phyloP scores from a whole-genome alignment of 2,797 vertebrate genomes.

The Alectoris magna region DNA sequence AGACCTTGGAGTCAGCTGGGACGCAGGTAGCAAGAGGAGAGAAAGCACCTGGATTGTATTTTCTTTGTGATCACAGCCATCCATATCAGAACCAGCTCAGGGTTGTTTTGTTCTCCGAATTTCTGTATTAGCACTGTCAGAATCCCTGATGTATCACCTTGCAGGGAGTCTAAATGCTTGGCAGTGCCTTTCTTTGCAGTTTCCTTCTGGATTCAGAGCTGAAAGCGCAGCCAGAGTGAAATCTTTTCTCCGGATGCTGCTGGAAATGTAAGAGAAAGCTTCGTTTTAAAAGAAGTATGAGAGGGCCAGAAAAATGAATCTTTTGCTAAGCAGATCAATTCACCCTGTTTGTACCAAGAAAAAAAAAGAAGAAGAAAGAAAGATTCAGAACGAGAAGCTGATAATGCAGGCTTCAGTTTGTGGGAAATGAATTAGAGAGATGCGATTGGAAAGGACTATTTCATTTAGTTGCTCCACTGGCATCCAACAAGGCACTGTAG shows the following conservation, averaged over 20 bases:
- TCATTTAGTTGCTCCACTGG: slow-evolving; percentile 73
- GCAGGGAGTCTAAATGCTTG: slow-evolving; percentile 51
- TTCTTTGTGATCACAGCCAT: slow-evolving; percentile 9
- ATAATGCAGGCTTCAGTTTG: slow-evolving; percentile 61
- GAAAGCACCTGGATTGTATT: background rate
- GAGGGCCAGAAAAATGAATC: slow-evolving; percentile 55
- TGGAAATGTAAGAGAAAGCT: slow-evolving; percentile 48
- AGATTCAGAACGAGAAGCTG: slow-evolving; percentile 54
- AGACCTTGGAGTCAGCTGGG: background rate
- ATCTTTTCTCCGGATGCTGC: slow-evolving; percentile 51
- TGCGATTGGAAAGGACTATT: slow-evolving; percentile 36
- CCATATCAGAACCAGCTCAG: background rate
- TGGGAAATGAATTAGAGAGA: slow-evolving; percentile 60
- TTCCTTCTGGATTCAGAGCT: slow-evolving; percentile 56
- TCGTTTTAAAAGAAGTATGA: slow-evolving; percentile 51
- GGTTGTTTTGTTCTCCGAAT: background rate
- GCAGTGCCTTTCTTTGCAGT: slow-evolving; percentile 57
- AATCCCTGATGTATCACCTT: slow-evolving; percentile 49
- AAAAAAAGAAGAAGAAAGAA: background rate
- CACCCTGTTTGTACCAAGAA: slow-evolving; percentile 33
- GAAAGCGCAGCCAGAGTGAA: background rate
- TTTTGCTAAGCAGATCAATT: slow-evolving; percentile 71
- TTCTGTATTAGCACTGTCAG: slow-evolving; percentile 18
- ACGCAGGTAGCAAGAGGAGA: background rate
- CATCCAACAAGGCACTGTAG: slow-evolving; percentile 47